Percentiles rank a stretch among this genome's conserved stretches.
Evolutionary conservation across 35 echinoderm and acorn worm species (phyloP).

Genomic region (Hemicentrotus pulcherrimus): DNA sequence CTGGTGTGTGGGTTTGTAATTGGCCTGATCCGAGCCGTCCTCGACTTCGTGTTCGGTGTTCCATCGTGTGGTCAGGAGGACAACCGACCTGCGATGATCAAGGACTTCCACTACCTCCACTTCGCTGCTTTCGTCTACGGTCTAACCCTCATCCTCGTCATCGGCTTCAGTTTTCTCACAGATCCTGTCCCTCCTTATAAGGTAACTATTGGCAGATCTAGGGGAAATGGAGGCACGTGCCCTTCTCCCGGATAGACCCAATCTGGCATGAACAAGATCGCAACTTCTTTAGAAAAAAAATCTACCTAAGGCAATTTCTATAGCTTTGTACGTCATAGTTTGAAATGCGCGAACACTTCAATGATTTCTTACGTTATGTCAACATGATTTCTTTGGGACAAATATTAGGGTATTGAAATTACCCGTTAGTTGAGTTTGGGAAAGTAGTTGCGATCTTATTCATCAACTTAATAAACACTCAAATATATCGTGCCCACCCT

Average conservation of each 20-base stretch:
- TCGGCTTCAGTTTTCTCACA: slow-evolving; percentile 31
- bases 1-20: slow-evolving; percentile 51
- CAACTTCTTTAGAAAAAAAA: neutral
- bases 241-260: neutral
- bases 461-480: too few species aligned
- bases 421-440: too few species aligned
- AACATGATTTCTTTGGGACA: too few species aligned
- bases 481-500: too few species aligned
- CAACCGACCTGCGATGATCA: slow-evolving; percentile 37
- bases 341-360: too few species aligned
- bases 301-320: neutral
- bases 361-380: too few species aligned
- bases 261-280: neutral
- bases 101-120: slow-evolving; percentile 64
- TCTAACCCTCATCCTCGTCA: slow-evolving; percentile 6
- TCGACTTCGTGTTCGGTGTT: slow-evolving; percentile 30
- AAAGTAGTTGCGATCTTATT: neutral
- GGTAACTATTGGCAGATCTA: neutral
- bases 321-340: too few species aligned
- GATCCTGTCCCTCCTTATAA: slow-evolving; percentile 38
- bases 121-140: slow-evolving; percentile 61
- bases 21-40: slow-evolving; percentile 48
- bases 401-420: neutral
- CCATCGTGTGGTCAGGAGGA: slow-evolving; percentile 55
- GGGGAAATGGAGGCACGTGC: neutral